Evolutionary conservation across 2,888 invertebrate genomes (phyloP).

Genomic region (Lasioglossum marginatum): DNA sequence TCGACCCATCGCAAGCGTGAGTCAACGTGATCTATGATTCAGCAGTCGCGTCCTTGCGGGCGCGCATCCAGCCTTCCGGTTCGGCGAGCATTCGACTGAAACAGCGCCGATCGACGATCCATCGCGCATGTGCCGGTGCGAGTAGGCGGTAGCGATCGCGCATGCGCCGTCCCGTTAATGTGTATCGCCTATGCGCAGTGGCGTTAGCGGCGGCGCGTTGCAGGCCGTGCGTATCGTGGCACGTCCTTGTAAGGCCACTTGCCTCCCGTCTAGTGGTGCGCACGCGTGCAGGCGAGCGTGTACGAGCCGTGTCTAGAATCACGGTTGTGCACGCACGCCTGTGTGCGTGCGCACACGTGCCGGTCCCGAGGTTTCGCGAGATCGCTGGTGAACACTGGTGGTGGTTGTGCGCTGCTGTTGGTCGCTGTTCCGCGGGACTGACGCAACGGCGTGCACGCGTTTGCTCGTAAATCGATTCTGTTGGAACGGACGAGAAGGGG

Average conservation of each 20-base stretch:
- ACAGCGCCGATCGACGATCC: neutral
- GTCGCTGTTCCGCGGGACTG: constrained; percentile 51
- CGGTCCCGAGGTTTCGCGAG: constrained; percentile 38
- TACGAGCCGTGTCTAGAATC: constrained; percentile 43
- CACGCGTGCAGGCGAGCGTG: constrained; percentile 62
- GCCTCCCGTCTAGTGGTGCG: constrained; percentile 73
- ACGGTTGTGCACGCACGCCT: constrained; percentile 30
- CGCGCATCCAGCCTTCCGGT: constrained; percentile 1
- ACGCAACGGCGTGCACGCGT: constrained; percentile 68
- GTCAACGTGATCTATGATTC: neutral
- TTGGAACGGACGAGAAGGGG: constrained; percentile 63
- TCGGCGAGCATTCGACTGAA: neutral
- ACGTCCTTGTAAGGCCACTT: constrained; percentile 84
- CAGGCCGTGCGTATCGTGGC: constrained; percentile 71
- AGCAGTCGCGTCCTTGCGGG: neutral
- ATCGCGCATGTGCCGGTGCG: constrained; percentile 48
- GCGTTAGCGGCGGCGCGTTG: constrained; percentile 57
- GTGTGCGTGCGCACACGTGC: constrained; percentile 56
- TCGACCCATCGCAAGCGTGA: neutral
- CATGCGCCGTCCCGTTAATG: constrained; percentile 49
- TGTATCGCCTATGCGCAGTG: constrained; percentile 47
- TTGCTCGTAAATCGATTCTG: constrained; percentile 77
- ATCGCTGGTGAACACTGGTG: neutral
- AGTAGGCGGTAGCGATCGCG: constrained; percentile 36
- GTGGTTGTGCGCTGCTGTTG: constrained; percentile 23